Conservation (phyloP, 1,140 invertebrate species). For the Archegozetes longisetosus region DNA sequence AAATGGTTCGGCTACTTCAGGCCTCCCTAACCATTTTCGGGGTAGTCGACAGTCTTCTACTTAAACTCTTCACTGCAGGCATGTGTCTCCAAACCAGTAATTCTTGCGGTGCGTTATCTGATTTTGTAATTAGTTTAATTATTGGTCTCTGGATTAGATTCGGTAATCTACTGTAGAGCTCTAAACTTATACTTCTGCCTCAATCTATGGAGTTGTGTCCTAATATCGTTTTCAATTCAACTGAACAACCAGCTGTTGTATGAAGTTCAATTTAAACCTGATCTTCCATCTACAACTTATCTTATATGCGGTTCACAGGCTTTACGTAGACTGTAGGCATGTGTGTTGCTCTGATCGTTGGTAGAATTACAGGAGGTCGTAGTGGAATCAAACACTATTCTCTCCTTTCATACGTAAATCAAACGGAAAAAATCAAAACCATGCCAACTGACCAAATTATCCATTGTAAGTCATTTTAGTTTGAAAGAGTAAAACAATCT, state of each 20-base stretch:
- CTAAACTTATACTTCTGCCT: background rate
- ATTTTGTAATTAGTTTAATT: slow-evolving; percentile 43
- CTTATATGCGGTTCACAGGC: slow-evolving; percentile 69
- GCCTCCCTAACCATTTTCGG: slow-evolving; percentile 59
- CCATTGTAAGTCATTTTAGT: too few species aligned
- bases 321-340: slow-evolving; percentile 48
- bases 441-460: too few species aligned
- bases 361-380: slow-evolving; percentile 25
- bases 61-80: slow-evolving; percentile 60
- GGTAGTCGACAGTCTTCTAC: slow-evolving; percentile 55
- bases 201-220: slow-evolving; percentile 1
- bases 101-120: slow-evolving; percentile 42
- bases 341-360: slow-evolving; percentile 43
- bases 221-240: slow-evolving; percentile 11
- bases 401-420: background rate
- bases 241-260: background rate
- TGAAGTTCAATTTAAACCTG: too few species aligned
- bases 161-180: slow-evolving; percentile 30
- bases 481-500: too few species aligned
- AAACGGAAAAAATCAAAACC: background rate
- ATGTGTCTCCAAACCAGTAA: slow-evolving; percentile 32
- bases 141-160: slow-evolving; percentile 71
- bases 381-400: background rate
- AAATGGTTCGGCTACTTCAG: slow-evolving; percentile 52
- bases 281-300: slow-evolving; percentile 46